Evolutionary conservation across 1,140 invertebrate species (phyloP).

Genomic region (Tetragonula clypearis): DNA sequence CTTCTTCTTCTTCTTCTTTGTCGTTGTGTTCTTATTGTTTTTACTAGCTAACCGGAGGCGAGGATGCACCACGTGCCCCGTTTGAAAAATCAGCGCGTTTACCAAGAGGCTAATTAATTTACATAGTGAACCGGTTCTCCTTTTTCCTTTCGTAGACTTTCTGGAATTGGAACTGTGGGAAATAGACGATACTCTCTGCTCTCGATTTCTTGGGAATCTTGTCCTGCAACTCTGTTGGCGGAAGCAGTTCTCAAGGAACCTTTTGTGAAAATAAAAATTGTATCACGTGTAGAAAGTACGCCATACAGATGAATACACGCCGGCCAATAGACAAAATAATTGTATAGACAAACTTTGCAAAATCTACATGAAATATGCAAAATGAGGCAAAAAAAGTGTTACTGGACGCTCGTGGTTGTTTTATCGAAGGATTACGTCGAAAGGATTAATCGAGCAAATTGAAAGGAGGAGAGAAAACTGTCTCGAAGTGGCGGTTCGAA

Average conservation of each 20-base stretch:
- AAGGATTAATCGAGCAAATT: no score
- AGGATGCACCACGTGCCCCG: slow-evolving; percentile 61
- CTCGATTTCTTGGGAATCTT: background rate
- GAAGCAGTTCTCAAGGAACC: no score
- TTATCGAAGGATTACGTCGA: no score
- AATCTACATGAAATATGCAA: background rate
- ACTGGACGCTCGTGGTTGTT: no score
- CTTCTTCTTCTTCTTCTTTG: slow-evolving; percentile 38
- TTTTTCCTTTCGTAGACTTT: background rate
- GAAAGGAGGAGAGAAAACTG: no score
- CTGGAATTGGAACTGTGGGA: slow-evolving; percentile 7
- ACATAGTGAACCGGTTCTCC: slow-evolving; percentile 70
- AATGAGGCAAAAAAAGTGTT: background rate
- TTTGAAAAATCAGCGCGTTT: slow-evolving; percentile 76
- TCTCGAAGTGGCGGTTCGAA: background rate
- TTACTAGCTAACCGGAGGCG: slow-evolving; percentile 51
- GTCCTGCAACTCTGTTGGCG: background rate
- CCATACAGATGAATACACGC: background rate
- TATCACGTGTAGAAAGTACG: no score
- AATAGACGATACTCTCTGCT: slow-evolving; percentile 2
- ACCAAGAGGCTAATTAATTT: slow-evolving; percentile 79
- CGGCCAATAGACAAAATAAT: background rate
- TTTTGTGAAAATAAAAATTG: no score
- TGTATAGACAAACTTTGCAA: background rate
- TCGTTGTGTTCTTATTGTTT: slow-evolving; percentile 38